These are phyloP conservation scores for Acleris holmiana DNA, from an alignment of 2,888 invertebrate species.

Conservation along the genomic window DNA sequence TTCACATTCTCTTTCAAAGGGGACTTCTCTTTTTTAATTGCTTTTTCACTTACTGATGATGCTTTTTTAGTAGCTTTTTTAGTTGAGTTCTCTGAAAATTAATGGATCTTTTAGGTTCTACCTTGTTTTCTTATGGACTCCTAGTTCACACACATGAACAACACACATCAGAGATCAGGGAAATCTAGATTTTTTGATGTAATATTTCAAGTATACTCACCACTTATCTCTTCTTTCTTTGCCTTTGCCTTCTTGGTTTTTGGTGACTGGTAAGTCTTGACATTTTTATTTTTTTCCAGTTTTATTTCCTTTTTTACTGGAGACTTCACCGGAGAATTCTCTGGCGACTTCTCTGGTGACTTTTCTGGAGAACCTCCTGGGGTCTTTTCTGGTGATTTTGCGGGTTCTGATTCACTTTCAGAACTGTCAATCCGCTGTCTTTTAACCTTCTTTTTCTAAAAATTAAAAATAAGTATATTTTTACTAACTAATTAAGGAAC, in stretches of 20 bases:
- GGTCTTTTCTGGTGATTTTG: constrained; percentile 36
- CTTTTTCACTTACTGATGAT: not conserved
- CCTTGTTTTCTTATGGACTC: too few species aligned
- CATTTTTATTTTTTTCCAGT: constrained; percentile 50
- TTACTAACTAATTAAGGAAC: too few species aligned
- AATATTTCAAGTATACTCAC: not conserved
- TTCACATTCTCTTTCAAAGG: constrained; percentile 39
- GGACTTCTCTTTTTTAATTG: constrained; percentile 36
- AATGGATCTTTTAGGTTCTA: not conserved
- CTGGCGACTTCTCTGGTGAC: constrained; percentile 32
- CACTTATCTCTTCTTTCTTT: constrained; percentile 32
- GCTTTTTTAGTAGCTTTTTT: constrained; percentile 18
- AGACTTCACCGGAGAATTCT: constrained; percentile 37
- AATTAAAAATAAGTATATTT: not conserved
- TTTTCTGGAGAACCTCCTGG: constrained; percentile 8
- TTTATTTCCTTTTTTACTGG: constrained; percentile 48
- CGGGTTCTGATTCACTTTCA: constrained; percentile 60
- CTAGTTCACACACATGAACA: too few species aligned
- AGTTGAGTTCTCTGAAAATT: constrained; percentile 13
- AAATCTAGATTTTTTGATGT: too few species aligned
- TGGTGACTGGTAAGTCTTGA: constrained; percentile 64
- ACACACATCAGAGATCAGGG: too few species aligned
- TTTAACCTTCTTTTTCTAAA: constrained; percentile 66
- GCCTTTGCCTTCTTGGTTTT: constrained; percentile 55
- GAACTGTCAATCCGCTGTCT: constrained; percentile 72